A percentile compares a stretch with the other conserved stretches of the same genome.
Conservation (phyloP, 2,888 invertebrate species). For the Acrobasis suavella region DNA sequence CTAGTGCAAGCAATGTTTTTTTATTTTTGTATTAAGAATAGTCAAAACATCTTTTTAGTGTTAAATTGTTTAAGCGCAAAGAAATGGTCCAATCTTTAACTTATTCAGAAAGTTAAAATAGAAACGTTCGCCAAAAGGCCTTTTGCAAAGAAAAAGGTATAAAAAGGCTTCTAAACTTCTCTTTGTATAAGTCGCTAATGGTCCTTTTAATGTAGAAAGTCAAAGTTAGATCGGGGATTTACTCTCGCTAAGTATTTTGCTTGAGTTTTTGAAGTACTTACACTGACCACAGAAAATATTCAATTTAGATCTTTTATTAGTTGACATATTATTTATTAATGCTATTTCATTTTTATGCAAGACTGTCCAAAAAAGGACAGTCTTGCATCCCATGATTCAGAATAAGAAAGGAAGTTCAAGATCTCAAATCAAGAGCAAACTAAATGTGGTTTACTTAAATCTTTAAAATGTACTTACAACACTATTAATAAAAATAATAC, state of each 20-base stretch:
- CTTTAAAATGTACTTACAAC: no score
- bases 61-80: background rate
- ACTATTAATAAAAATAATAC: no score
- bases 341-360: no score
- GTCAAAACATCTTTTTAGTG: background rate
- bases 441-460: no score
- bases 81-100: background rate
- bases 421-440: no score
- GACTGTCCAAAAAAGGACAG: no score
- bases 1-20: background rate
- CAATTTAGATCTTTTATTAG: no score
- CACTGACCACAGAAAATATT: background rate
- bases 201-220: conserved; percentile 38
- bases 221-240: conserved; percentile 36
- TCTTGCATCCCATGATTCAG: no score
- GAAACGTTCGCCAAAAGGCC: background rate
- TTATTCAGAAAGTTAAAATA: conserved; percentile 6
- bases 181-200: conserved; percentile 48
- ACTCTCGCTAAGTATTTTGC: conserved; percentile 2
- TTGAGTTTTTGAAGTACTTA: conserved; percentile 1
- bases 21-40: background rate
- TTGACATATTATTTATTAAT: no score
- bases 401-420: no score
- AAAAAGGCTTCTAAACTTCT: conserved; percentile 36
- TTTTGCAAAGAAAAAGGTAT: conserved; percentile 30